Evolutionary conservation across 2,888 invertebrate genomes (phyloP).

Genomic region (Mimumesa dahlbomi): DNA sequence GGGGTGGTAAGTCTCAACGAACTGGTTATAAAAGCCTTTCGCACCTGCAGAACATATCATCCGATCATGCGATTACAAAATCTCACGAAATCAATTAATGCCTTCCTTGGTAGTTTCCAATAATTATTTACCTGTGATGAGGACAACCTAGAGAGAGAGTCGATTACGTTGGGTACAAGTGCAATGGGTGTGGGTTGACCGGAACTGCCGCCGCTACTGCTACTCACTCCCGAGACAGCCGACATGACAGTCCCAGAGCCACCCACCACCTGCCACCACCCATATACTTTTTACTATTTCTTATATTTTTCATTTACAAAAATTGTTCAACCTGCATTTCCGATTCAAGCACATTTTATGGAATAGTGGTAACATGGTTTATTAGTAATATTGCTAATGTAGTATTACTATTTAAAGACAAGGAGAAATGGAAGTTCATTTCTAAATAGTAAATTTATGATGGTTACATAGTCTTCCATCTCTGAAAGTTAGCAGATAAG

Average conservation of each 20-base stretch:
- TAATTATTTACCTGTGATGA: slow-evolving; percentile 76
- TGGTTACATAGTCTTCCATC: too few species aligned
- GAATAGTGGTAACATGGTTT: not conserved
- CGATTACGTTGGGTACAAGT: slow-evolving; percentile 82
- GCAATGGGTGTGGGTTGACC: slow-evolving; percentile 81
- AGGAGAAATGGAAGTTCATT: too few species aligned
- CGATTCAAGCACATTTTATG: not conserved
- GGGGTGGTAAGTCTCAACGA: slow-evolving; percentile 28
- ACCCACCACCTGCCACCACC: slow-evolving; percentile 80
- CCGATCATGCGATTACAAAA: slow-evolving; percentile 60
- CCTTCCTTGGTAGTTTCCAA: slow-evolving; percentile 58
- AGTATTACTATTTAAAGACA: too few species aligned
- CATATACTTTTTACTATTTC: slow-evolving; percentile 72
- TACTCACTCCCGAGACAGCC: slow-evolving; percentile 79
- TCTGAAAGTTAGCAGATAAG: too few species aligned
- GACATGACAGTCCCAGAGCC: slow-evolving; percentile 81
- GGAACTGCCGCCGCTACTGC: slow-evolving; percentile 80
- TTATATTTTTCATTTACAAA: slow-evolving; percentile 71
- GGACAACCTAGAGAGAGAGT: slow-evolving; percentile 78
- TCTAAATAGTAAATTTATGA: too few species aligned
- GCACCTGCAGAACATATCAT: slow-evolving; percentile 57
- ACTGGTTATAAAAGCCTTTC: slow-evolving; percentile 53
- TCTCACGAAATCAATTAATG: slow-evolving; percentile 47
- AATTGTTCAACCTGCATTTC: slow-evolving; percentile 37
- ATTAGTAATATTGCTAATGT: too few species aligned